A percentile compares a stretch with the other conserved stretches of the same genome.
Evolutionary conservation across 2,113 vertebrate species (phyloP).

Genomic region (Garra rufa): DNA sequence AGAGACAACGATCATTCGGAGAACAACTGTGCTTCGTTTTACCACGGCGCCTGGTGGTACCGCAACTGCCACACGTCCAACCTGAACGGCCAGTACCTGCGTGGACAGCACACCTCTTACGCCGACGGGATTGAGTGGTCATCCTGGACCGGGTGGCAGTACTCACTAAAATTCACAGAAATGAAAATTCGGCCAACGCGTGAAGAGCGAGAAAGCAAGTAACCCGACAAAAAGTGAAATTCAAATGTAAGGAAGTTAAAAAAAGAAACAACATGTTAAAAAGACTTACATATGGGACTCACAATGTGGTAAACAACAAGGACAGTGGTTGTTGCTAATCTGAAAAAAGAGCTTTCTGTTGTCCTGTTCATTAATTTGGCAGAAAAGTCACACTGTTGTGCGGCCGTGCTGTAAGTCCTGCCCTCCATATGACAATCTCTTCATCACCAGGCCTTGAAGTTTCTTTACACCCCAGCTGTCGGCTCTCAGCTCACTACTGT

Average conservation of each 20-base stretch:
- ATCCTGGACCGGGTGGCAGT: constrained; percentile 98
- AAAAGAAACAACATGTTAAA: constrained; percentile 3
- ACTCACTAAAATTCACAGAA: constrained; percentile 96
- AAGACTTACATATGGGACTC: constrained; percentile 16
- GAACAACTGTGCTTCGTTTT: constrained; percentile 97
- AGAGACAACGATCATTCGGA: constrained; percentile 95
- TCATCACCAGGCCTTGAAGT: constrained; percentile 19
- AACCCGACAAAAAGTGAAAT: constrained; percentile 42
- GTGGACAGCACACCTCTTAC: constrained; percentile 93
- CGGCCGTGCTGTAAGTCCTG: constrained; percentile 4
- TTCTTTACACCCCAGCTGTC: background rate
- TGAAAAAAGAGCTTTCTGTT: constrained; percentile 29
- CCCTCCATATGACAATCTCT: constrained; percentile 26
- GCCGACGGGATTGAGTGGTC: constrained; percentile 97
- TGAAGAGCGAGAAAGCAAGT: constrained; percentile 84
- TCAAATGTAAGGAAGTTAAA: constrained; percentile 19
- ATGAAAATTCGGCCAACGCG: constrained; percentile 94
- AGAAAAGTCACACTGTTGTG: constrained; percentile 13
- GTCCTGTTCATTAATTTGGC: constrained; percentile 7
- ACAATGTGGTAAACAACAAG: background rate
- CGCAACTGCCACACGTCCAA: constrained; percentile 98
- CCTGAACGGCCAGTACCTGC: constrained; percentile 96
- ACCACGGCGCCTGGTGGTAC: constrained; percentile 98
- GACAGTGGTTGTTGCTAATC: constrained; percentile 13
- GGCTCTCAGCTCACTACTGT: background rate